Evolutionary conservation across 2,797 vertebrate species (phyloP).

Genomic region (Sebastes goodei): DNA sequence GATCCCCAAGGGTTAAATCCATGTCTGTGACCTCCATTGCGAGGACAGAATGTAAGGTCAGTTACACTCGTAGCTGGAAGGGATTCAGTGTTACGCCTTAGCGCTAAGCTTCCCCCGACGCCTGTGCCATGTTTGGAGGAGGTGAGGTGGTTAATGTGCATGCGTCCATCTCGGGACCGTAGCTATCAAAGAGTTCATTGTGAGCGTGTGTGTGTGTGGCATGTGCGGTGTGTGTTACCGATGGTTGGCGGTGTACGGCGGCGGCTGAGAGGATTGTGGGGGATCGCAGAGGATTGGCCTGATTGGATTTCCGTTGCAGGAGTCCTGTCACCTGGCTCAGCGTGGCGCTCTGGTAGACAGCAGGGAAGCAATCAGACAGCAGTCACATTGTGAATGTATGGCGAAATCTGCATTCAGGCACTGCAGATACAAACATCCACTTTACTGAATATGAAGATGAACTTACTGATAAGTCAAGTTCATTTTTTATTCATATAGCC

Average conservation of each 20-base stretch:
- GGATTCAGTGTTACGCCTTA: slow-evolving; percentile 16
- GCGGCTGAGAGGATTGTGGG: slow-evolving; percentile 63
- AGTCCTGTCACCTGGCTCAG: slow-evolving; percentile 69
- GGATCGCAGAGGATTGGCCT: slow-evolving; percentile 69
- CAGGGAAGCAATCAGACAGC: slow-evolving; percentile 62
- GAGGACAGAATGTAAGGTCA: slow-evolving; percentile 40
- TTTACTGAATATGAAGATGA: not conserved
- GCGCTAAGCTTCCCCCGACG: not conserved
- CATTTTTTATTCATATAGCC: not conserved
- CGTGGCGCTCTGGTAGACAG: slow-evolving; percentile 37
- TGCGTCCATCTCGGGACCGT: slow-evolving; percentile 23
- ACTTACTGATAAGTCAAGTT: not conserved
- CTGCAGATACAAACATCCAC: slow-evolving; percentile 22
- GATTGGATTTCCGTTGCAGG: slow-evolving; percentile 73
- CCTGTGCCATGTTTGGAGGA: slow-evolving; percentile 42
- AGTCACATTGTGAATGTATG: slow-evolving; percentile 42
- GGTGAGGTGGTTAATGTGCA: slow-evolving; percentile 43
- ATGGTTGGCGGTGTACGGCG: slow-evolving; percentile 23
- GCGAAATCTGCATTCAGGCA: slow-evolving; percentile 29
- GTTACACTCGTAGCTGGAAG: slow-evolving; percentile 12
- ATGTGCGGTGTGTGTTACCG: slow-evolving; percentile 46
- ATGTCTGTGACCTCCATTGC: slow-evolving; percentile 43
- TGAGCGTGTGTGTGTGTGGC: slow-evolving; percentile 22
- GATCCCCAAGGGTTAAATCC: slow-evolving; percentile 46
- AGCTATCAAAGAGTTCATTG: slow-evolving; percentile 37